phyloP scores from a whole-genome alignment of 2,113 vertebrate genomes.

The Brachypteracias leptosomus region DNA sequence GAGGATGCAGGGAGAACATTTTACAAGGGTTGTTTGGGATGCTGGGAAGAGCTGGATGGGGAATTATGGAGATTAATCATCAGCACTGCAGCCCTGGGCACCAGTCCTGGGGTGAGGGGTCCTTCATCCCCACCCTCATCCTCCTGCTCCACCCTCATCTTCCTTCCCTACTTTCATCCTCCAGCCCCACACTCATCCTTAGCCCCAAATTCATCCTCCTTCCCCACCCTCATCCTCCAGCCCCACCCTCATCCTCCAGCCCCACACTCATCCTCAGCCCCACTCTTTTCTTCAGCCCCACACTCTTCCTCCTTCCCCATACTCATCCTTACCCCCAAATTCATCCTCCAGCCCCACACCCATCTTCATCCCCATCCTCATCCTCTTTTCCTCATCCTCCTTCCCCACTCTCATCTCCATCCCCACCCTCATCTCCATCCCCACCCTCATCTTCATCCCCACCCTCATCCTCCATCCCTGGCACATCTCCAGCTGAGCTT shows the following conservation, averaged over 20 bases:
- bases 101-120: not conserved
- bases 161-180: too few species aligned
- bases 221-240: not conserved
- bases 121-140: not conserved
- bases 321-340: too few species aligned
- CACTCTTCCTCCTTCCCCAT: not conserved
- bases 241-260: not conserved
- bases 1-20: not conserved
- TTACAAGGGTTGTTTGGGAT: not conserved
- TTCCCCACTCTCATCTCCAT: too few species aligned
- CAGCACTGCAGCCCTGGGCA: not conserved
- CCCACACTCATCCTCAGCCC: too few species aligned
- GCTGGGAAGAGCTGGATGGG: not conserved
- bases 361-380: not conserved
- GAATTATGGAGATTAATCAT: accelerated
- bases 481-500: not conserved
- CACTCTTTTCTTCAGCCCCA: not conserved
- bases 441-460: not conserved
- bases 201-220: too few species aligned
- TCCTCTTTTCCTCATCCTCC: too few species aligned
- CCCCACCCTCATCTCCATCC: not conserved
- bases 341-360: too few species aligned
- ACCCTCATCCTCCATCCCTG: not conserved
- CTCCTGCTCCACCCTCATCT: not conserved
- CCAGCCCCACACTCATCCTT: too few species aligned